These are phyloP conservation scores for Rutpela maculata DNA, from an alignment of 2,888 invertebrate species.

Conservation along the genomic window DNA sequence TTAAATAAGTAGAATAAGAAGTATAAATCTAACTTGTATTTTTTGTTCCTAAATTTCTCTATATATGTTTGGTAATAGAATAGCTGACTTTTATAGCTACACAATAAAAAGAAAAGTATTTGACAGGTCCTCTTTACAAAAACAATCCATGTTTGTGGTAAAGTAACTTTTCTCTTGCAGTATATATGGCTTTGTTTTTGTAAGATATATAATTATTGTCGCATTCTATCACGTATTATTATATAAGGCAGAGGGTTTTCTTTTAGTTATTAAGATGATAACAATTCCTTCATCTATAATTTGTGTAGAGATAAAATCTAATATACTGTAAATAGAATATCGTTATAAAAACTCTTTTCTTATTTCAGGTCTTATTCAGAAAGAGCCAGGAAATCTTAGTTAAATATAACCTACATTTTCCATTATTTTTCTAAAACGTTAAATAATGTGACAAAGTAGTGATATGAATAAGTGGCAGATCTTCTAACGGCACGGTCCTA, in stretches of 20 bases:
- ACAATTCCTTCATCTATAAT: constrained; percentile 14
- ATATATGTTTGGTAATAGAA: neutral
- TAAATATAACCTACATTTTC: no score
- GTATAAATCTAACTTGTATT: neutral
- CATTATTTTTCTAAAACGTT: no score
- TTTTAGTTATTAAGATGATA: constrained; percentile 28
- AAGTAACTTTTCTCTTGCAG: constrained; percentile 22
- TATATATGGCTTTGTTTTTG: constrained; percentile 41
- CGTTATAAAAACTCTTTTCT: neutral
- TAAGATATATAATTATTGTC: constrained; percentile 34
- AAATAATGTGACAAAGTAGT: no score
- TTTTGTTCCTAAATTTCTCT: neutral
- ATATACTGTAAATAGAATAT: constrained; percentile 4
- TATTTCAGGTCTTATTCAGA: neutral
- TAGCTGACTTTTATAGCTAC: neutral
- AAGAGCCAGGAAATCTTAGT: no score
- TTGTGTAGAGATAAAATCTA: constrained; percentile 14
- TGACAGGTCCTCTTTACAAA: constrained; percentile 26
- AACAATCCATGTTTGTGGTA: constrained; percentile 19
- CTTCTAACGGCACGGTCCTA: no score
- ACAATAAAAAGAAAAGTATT: constrained; percentile 22
- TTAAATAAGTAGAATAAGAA: neutral
- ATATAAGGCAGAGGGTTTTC: constrained; percentile 14
- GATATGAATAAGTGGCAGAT: no score
- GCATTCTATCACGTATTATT: constrained; percentile 19